Conservation (phyloP, 2,113 vertebrate species). For the Empidonax alnorum region DNA sequence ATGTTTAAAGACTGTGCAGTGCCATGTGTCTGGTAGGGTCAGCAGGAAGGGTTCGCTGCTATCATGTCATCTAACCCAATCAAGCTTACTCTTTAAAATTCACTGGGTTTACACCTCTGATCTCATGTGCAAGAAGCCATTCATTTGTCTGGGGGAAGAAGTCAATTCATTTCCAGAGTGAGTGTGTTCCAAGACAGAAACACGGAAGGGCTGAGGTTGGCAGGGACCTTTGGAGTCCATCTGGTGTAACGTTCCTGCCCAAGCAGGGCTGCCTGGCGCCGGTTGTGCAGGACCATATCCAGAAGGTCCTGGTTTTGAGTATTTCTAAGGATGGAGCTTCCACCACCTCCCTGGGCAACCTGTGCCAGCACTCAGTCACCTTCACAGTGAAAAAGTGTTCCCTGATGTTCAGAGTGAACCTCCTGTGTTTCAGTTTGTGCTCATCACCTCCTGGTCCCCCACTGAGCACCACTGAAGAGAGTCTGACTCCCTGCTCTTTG, state of each 20-base stretch:
- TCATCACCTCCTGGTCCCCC: neutral
- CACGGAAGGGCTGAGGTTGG: neutral
- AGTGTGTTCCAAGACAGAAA: neutral
- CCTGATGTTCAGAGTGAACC: neutral
- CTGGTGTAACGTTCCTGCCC: neutral
- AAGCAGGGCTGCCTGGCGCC: neutral
- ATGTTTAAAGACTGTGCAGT: neutral
- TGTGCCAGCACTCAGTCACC: neutral
- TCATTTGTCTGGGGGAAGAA: neutral
- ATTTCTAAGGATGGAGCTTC: neutral
- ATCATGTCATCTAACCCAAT: neutral
- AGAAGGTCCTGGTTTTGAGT: neutral
- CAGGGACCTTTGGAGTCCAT: neutral
- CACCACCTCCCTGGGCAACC: neutral
- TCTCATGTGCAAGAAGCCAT: neutral
- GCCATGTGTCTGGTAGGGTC: neutral
- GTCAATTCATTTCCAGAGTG: neutral
- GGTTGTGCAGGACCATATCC: neutral
- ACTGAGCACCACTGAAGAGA: neutral
- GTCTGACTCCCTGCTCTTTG: neutral
- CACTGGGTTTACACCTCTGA: neutral
- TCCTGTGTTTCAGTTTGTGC: neutral
- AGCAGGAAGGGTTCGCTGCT: neutral
- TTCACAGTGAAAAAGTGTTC: neutral
- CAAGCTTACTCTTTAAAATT: neutral